Evolutionary conservation across 2,797 vertebrate species (phyloP).

Genomic region (Rhynchonycteris naso): DNA sequence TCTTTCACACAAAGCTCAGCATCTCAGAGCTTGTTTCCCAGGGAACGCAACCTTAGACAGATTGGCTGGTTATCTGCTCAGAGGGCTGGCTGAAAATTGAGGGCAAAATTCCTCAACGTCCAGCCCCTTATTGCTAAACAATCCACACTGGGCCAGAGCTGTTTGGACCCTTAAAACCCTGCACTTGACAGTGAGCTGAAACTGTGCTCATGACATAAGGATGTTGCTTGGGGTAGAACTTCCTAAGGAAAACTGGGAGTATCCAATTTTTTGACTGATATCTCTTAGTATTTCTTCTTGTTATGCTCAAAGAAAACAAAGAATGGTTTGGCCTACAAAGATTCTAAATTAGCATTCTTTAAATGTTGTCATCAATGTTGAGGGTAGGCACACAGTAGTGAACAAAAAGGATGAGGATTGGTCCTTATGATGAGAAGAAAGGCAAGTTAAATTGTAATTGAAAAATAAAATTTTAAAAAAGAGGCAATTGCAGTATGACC

Average conservation of each 20-base stretch:
- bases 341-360: not conserved
- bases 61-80: not conserved
- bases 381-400: not conserved
- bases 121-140: not conserved
- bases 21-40: conserved; percentile 21
- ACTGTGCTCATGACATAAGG: not conserved
- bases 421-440: not conserved
- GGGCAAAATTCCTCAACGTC: not conserved
- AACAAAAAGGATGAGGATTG: rapidly evolving
- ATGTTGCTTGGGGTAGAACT: not conserved
- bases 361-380: not conserved
- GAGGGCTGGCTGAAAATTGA: not conserved
- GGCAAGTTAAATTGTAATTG: not conserved
- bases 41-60: not conserved
- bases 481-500: rapidly evolving
- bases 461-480: not conserved
- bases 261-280: not conserved
- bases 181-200: not conserved
- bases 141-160: not conserved
- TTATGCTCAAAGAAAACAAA: not conserved
- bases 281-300: not conserved
- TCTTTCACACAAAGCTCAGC: not conserved
- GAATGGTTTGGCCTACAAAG: not conserved
- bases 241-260: not conserved
- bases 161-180: not conserved